Percentiles rank a stretch among this genome's conserved stretches.
phyloP scores from a whole-genome alignment of 2,888 invertebrate species.

The Leistus spinibarbis region DNA sequence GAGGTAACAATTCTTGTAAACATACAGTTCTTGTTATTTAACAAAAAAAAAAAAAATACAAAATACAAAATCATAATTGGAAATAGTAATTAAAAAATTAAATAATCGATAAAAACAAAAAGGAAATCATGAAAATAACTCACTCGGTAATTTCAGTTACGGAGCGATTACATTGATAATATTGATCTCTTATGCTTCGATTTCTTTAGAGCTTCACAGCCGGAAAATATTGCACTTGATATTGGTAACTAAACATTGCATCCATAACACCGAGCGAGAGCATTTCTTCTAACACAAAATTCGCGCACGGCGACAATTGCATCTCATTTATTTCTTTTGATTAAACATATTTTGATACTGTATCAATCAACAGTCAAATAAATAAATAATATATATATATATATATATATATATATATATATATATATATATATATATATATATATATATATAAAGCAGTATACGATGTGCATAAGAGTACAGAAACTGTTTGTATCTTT shows the following conservation, averaged over 20 bases:
- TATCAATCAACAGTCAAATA: neutral
- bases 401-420: neutral
- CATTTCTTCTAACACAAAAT: neutral
- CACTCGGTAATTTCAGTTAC: conserved; percentile 9
- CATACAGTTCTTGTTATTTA: conserved; percentile 29
- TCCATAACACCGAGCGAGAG: neutral
- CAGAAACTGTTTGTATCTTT: conserved; percentile 19
- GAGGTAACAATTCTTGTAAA: conserved; percentile 22
- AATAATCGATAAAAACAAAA: neutral
- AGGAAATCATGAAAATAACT: conserved; percentile 14
- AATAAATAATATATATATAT: too few relatives aligned
- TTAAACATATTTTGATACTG: conserved; percentile 3
- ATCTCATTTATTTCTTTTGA: neutral
- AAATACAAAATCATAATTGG: neutral
- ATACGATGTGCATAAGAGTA: conserved; percentile 23
- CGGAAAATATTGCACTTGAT: conserved; percentile 37
- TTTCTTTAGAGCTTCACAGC: conserved; percentile 28
- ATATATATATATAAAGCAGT: conserved; percentile 13
- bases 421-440: neutral
- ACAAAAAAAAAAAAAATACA: conserved; percentile 27
- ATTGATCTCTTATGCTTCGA: conserved; percentile 9
- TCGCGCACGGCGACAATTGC: neutral
- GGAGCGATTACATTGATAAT: neutral
- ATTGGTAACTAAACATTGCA: conserved; percentile 28
- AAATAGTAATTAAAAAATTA: neutral